Base-by-base conservation (phyloP, 2,113 vertebrate genomes). In the Procavia capensis region DNA sequence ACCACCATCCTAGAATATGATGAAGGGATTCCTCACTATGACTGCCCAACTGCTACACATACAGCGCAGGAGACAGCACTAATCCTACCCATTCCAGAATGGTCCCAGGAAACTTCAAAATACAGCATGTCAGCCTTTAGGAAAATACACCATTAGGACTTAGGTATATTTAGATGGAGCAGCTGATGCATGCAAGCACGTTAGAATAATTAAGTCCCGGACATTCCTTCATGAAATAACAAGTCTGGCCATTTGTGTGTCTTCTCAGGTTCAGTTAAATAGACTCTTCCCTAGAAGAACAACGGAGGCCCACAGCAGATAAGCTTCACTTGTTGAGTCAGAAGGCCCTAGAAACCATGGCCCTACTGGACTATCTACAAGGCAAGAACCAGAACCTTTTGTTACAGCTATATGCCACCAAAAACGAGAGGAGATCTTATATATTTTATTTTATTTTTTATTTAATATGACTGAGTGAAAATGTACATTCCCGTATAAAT, bases 201-300 rank as follows among this genome's bases (percentile, higher is more conserved):
- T 75, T 27, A 74, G 66, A 72, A 75, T 31, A 86, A 91, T 85
- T 66, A 83, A 83, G 34, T 41, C 63, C 79, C 80, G 9, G 54
- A 96, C 86, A 93, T 79, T 83, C 76, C 68, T 45, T 50, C 63
- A 93, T 9, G 59, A 68, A 92, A 80, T 20, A 41, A 31, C 17
- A 88, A 70, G 76, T 78, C 11, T 93, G 54, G 36, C 80, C 45
- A 34, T 70, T 29, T 70, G 22, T 82, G 9, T 68, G 29, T 70
- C 88, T 90, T 87, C 68, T 11, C 10, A 94, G 76, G 5, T 68
- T 94, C 59, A 57, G 29, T 79, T 82, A 92, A 76, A 75, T 34
- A 45, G 20, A 85, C 11, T 88, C 75, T 78, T 85, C 81, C 45
- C 88, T 86, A 57, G 63, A 68, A 80, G 59, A 74, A n/a, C n/a